phyloP scores from a whole-genome alignment of 2,797 vertebrate species.

The Trachops cirrhosus region DNA sequence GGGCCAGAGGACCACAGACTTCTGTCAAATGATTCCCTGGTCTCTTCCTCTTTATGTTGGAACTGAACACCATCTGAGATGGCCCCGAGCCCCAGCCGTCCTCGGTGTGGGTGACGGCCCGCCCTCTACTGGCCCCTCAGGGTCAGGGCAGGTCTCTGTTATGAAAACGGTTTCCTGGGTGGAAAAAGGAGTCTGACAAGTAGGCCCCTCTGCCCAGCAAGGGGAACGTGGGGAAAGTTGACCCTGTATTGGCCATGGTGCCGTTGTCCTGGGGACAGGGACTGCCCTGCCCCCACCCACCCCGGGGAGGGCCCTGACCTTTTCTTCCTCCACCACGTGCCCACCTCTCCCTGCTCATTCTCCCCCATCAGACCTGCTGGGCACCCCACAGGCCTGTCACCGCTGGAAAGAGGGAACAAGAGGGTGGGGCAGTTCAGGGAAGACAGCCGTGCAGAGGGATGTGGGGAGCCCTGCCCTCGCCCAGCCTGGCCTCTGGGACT shows the following conservation, averaged over 20 bases:
- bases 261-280: too few species aligned
- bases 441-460: background rate
- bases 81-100: background rate
- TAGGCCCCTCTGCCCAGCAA: background rate
- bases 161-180: background rate
- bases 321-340: fast-evolving
- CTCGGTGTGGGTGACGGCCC: fast-evolving
- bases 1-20: background rate
- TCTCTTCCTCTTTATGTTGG: background rate
- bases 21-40: background rate
- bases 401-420: background rate
- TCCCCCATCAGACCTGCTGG: background rate
- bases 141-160: background rate
- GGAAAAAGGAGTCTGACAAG: background rate
- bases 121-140: background rate
- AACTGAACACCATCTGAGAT: background rate
- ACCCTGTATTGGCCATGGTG: background rate
- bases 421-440: background rate
- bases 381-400: background rate
- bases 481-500: background rate
- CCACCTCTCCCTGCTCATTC: background rate
- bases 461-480: fast-evolving
- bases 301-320: too few species aligned
- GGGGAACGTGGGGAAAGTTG: background rate
- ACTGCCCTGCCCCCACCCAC: background rate